These are phyloP conservation scores for Ceratitis capitata DNA, from an alignment of 1,140 invertebrate species.

Conservation along the genomic window DNA sequence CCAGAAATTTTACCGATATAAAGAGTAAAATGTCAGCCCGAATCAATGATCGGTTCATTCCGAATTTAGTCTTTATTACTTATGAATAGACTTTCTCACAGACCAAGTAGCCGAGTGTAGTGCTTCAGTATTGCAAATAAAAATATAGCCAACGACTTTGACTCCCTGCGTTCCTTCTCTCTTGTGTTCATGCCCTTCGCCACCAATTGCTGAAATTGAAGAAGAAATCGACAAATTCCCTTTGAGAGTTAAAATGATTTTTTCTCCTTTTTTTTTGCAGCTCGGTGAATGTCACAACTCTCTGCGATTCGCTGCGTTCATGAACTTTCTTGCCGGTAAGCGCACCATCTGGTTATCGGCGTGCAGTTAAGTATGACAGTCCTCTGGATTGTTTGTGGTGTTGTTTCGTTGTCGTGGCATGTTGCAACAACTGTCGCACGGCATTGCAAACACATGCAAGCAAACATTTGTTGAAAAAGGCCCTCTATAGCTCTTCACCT, in stretches of 20 bases:
- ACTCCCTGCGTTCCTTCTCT: too few species aligned
- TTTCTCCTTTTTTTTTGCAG: neutral
- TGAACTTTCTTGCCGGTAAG: neutral
- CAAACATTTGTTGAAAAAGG: neutral
- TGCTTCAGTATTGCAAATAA: neutral
- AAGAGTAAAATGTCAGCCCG: too few species aligned
- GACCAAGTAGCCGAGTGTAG: neutral
- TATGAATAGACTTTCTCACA: neutral
- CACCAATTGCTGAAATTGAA: neutral
- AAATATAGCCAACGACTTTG: too few species aligned
- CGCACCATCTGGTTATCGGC: neutral
- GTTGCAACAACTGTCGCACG: slow-evolving; percentile 23
- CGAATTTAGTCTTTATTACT: too few species aligned
- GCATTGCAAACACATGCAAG: neutral
- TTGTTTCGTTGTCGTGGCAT: slow-evolving; percentile 18
- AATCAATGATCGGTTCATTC: too few species aligned
- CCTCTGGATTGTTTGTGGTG: neutral
- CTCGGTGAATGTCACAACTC: neutral
- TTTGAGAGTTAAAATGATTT: neutral
- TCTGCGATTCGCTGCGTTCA: neutral
- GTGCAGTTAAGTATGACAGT: neutral
- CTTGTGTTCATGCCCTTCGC: too few species aligned
- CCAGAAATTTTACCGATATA: too few species aligned
- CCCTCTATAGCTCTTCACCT: neutral
- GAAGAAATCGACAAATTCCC: neutral